A percentile compares a stretch with the other conserved stretches of the same genome.
Conservation (phyloP, 2,797 vertebrate genomes). For the Margarornis squamiger region DNA sequence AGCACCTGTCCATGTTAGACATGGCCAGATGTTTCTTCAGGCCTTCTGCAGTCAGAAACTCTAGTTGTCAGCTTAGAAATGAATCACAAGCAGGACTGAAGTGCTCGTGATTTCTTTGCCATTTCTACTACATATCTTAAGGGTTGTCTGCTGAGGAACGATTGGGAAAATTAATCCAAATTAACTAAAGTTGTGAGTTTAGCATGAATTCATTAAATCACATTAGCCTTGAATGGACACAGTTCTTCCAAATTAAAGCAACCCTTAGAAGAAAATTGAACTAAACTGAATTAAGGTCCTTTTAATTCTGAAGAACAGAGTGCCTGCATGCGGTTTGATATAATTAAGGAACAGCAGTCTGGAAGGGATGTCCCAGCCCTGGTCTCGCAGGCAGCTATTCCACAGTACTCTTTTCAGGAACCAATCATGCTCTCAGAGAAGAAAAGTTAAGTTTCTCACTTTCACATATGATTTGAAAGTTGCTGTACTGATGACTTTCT, state of each 20-base stretch:
- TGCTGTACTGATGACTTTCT: background rate
- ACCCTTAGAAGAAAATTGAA: constrained; percentile 47
- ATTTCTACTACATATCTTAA: background rate
- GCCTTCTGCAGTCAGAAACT: background rate
- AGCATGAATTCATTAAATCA: constrained; percentile 66
- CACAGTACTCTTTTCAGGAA: background rate
- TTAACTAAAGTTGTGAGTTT: constrained; percentile 58
- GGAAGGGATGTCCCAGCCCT: background rate
- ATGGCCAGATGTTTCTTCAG: background rate
- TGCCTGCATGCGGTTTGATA: constrained; percentile 12
- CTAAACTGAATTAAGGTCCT: constrained; percentile 54
- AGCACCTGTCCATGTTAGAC: background rate
- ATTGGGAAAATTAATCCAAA: constrained; percentile 57
- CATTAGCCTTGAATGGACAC: constrained; percentile 63
- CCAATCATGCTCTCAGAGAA: background rate
- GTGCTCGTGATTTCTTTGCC: background rate
- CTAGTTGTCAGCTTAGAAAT: background rate
- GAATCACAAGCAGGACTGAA: background rate
- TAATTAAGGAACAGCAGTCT: constrained; percentile 43
- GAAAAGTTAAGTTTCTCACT: background rate
- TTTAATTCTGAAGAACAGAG: constrained; percentile 52
- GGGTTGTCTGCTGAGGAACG: background rate
- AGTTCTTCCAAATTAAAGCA: constrained; percentile 57
- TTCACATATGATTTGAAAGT: background rate
- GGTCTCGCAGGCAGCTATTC: background rate